phyloP scores from a whole-genome alignment of 2,113 vertebrate species.

The Pachycephala philippinensis region DNA sequence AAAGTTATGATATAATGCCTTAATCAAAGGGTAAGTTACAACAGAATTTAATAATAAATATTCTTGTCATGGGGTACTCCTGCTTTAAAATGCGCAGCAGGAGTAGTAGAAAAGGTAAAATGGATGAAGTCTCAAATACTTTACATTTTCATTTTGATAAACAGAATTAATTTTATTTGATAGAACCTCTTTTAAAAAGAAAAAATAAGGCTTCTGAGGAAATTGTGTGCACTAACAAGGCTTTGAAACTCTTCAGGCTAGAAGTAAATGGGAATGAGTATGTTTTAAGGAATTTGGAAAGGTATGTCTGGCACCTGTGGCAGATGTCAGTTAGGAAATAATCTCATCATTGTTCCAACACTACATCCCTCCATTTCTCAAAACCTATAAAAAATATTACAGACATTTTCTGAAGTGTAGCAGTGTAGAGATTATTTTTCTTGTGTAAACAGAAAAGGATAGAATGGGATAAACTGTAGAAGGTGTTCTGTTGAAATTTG shows the following conservation, averaged over 20 bases:
- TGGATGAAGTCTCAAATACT: not conserved
- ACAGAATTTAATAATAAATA: not conserved
- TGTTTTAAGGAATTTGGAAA: not conserved
- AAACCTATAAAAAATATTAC: not conserved
- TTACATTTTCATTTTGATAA: not conserved
- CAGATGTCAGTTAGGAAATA: not conserved
- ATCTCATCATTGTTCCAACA: not conserved
- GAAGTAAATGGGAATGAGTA: not conserved
- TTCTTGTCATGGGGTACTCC: not conserved
- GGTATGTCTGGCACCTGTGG: not conserved
- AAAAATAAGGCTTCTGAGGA: not conserved
- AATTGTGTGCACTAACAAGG: not conserved
- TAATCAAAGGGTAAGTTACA: not conserved
- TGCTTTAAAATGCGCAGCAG: not conserved
- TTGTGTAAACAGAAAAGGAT: not conserved
- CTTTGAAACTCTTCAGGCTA: not conserved
- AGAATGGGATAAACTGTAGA: not conserved
- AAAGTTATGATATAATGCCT: not conserved
- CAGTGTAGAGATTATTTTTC: not conserved
- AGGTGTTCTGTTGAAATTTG: not conserved
- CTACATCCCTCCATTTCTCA: not conserved
- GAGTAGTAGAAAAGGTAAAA: not conserved
- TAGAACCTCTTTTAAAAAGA: not conserved
- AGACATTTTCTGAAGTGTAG: not conserved
- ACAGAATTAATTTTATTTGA: not conserved